Evolutionary conservation across 2,797 vertebrate species (phyloP).

Genomic region (Phrynocephalus guinanensis): DNA sequence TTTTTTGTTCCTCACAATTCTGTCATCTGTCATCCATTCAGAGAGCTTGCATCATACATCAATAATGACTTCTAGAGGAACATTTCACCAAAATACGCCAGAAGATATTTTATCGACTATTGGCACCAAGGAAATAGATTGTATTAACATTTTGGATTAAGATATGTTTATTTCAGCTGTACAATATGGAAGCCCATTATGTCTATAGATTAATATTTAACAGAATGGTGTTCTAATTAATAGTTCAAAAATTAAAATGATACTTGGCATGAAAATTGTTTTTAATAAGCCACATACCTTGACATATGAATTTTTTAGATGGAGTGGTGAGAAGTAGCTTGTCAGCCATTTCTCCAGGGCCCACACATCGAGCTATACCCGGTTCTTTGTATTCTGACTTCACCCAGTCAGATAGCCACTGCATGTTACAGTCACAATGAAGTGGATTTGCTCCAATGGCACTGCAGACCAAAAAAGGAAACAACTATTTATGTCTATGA

Average conservation of each 20-base stretch:
- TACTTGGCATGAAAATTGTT: background rate
- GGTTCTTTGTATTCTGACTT: constrained; percentile 98
- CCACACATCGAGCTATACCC: constrained; percentile 94
- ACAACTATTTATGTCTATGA: background rate
- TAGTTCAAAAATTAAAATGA: constrained; percentile 13
- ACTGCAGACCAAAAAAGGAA: constrained; percentile 72
- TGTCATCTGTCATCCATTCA: background rate
- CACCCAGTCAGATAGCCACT: constrained; percentile 98
- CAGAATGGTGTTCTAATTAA: background rate
- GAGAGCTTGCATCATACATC: background rate
- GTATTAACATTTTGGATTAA: background rate
- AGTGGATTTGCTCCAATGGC: constrained; percentile 97
- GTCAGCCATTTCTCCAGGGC: constrained; percentile 96
- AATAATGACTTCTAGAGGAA: background rate
- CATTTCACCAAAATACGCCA: background rate
- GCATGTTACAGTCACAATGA: constrained; percentile 97
- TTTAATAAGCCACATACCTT: constrained; percentile 81
- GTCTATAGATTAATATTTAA: background rate
- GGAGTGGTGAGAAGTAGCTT: constrained; percentile 97
- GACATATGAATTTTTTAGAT: constrained; percentile 96
- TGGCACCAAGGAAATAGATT: constrained; percentile 7
- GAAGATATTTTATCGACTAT: background rate
- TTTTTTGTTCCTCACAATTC: background rate
- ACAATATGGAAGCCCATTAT: background rate
- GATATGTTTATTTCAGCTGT: background rate